Percentiles rank a stretch among this genome's conserved stretches.
Evolutionary conservation across 2,113 vertebrate genomes (phyloP).

Genomic region (Thryonomys swinderianus): DNA sequence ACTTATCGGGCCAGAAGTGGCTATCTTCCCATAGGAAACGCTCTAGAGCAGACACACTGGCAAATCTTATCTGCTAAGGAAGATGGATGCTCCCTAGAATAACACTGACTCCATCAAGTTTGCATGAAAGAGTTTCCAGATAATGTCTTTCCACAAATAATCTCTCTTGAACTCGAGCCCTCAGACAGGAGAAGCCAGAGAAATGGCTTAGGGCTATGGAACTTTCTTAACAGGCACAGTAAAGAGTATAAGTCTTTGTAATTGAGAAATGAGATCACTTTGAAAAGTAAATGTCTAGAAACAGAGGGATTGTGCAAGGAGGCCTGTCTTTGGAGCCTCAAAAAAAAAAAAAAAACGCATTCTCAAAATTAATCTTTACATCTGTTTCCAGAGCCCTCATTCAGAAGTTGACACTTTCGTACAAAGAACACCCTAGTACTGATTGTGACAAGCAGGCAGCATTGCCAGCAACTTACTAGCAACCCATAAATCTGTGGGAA

Average conservation of each 20-base stretch:
- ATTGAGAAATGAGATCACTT: constrained; percentile 60
- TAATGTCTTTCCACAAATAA: constrained; percentile 53
- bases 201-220: constrained; percentile 8
- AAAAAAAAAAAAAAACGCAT: neutral
- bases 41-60: neutral
- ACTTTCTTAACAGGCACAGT: constrained; percentile 34
- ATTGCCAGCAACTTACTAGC: neutral
- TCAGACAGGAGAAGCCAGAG: constrained; percentile 28
- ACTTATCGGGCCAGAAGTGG: neutral
- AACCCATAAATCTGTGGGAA: neutral
- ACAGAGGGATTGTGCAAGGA: neutral
- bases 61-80: neutral
- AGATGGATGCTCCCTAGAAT: constrained; percentile 35
- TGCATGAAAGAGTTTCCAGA: constrained; percentile 59
- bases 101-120: neutral
- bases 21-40: constrained; percentile 29
- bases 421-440: constrained; percentile 37
- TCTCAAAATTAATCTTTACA: constrained; percentile 54
- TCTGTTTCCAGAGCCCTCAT: constrained; percentile 59
- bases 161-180: constrained; percentile 5
- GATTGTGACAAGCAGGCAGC: neutral
- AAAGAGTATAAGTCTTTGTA: constrained; percentile 60
- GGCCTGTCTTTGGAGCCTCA: neutral
- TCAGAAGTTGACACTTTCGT: constrained; percentile 52
- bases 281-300: constrained; percentile 45